phyloP scores from a whole-genome alignment of 2,113 vertebrate genomes.

The Dendropsophus ebraccatus region DNA sequence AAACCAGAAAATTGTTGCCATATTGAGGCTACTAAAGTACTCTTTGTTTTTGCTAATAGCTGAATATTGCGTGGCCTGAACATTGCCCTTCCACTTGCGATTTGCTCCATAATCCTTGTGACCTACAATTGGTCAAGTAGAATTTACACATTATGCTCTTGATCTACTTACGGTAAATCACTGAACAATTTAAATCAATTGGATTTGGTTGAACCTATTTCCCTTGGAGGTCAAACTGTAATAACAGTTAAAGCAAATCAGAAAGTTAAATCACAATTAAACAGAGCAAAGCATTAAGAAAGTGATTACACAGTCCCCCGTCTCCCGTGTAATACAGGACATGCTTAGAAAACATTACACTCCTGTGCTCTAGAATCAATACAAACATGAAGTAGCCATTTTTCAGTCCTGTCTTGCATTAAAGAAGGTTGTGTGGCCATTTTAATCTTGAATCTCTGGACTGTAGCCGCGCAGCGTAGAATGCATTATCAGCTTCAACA shows the following conservation, averaged over 20 bases:
- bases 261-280: slow-evolving; percentile 22
- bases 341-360: slow-evolving; percentile 2
- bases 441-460: slow-evolving; percentile 6
- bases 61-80: not conserved
- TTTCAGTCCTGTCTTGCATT: not conserved
- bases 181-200: slow-evolving; percentile 28
- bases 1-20: not conserved
- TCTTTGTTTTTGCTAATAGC: not conserved
- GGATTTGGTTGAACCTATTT: not conserved
- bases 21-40: not conserved
- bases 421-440: not conserved
- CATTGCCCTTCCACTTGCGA: too few species aligned
- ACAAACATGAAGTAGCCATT: not conserved
- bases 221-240: slow-evolving; percentile 8
- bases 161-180: slow-evolving; percentile 21
- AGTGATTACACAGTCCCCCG: not conserved
- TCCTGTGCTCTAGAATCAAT: not conserved
- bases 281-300: not conserved
- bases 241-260: slow-evolving; percentile 18
- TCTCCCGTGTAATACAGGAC: not conserved
- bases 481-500: slow-evolving; percentile 10
- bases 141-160: slow-evolving; percentile 30
- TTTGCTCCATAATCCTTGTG: not conserved
- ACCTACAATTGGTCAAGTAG: slow-evolving; percentile 2
- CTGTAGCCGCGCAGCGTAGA: not conserved